These are phyloP conservation scores for Dermolepida albohirtum DNA, from an alignment of 2,888 invertebrate species.

Conservation along the genomic window DNA sequence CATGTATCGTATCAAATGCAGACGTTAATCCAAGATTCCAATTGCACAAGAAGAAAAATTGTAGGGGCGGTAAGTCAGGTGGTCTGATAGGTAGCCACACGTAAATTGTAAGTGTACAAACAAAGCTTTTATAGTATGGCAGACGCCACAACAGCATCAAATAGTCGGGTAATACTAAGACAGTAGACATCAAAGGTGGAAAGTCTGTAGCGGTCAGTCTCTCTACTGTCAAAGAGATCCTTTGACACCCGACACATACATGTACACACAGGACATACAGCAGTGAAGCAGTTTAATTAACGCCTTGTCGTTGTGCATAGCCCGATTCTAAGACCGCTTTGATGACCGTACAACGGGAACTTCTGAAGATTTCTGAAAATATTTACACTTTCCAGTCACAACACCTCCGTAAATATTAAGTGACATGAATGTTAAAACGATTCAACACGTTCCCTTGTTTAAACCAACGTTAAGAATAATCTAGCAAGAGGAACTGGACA, in stretches of 20 bases:
- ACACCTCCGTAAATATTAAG: constrained; percentile 39
- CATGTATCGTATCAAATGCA: no score
- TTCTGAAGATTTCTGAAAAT: constrained; percentile 52
- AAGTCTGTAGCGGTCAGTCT: constrained; percentile 62
- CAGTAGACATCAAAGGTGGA: constrained; percentile 63
- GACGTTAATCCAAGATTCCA: not conserved
- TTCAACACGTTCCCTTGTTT: constrained; percentile 4
- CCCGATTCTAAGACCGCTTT: constrained; percentile 46
- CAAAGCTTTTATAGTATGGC: constrained; percentile 61
- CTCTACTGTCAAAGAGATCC: constrained; percentile 62
- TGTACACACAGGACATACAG: constrained; percentile 46
- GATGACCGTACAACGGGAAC: constrained; percentile 48
- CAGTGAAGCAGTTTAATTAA: constrained; percentile 49
- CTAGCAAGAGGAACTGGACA: no score
- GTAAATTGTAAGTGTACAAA: constrained; percentile 45
- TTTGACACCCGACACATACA: constrained; percentile 62
- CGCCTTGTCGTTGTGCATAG: constrained; percentile 42
- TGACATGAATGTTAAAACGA: constrained; percentile 32
- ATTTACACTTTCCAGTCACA: constrained; percentile 47
- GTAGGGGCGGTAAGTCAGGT: not conserved
- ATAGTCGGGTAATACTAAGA: constrained; percentile 65
- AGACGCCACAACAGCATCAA: constrained; percentile 65
- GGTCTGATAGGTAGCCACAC: constrained; percentile 24
- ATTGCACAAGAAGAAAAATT: constrained; percentile 14
- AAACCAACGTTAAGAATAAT: no score